Evolutionary conservation across 2,888 invertebrate genomes (phyloP), one percentile per base, ranked within the genome.

Genomic region (Ischnus inquisitorius): DNA sequence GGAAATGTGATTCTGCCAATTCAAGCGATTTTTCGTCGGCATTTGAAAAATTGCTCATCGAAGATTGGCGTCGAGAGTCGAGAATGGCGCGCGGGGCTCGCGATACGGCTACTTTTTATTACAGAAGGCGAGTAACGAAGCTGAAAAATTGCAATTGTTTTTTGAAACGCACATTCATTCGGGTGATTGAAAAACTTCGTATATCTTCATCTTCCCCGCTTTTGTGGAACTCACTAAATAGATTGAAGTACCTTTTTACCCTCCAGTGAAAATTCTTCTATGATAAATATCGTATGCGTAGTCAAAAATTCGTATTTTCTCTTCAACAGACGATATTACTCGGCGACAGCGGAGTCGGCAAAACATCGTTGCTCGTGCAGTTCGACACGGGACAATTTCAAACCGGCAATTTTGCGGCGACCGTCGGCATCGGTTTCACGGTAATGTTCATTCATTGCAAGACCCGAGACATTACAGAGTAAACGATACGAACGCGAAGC

Each of bases 341-440:
- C 43, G 98, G 98, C 0, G 98, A 98, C 94, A 98, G 98, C 86
- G 98, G 98, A 5, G 98, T 98, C 16, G 98, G 98, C 5, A 98
- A 98, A 94, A 98, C 98, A 0, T 98, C 98, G 2, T 95, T 98
- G 74, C 94, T 98, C 85, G 98, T 98, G 41, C 98, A 98, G 94
- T 98, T 98, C 93, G 98, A 98, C 94, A 98, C 98, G 14, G 98
- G 98, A 72, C 97, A 96, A 94, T 98, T 98, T 93, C 97, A 97
- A 92, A 95, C 96, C 0, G 98, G 98, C 5, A 98, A 97, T 89
- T 98, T 98, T 94, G 97, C 98, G 0, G 98, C 98, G 6, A 98
- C 98, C 0, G 98, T 98, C 74, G 98, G 98, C 75, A 98, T 98
- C 89, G 98, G 98, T 51, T 97, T 98, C 92, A 98, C 98, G 95